phyloP scores from a whole-genome alignment of 2,113 vertebrate genomes.

The Fulica atra region DNA sequence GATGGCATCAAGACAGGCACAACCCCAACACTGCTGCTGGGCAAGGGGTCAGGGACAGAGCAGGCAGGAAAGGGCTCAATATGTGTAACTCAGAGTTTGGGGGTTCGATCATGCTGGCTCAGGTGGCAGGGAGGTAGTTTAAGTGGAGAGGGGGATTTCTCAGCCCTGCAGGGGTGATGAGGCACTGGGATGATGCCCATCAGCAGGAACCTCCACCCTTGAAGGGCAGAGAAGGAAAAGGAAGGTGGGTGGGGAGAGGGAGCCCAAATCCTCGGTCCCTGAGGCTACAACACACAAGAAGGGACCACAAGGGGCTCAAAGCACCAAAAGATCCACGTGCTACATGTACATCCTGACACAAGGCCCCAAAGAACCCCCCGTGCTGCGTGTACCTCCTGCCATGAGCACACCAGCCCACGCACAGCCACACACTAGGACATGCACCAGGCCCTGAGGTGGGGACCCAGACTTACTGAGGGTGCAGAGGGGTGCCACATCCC shows the following conservation, averaged over 20 bases:
- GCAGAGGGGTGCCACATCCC: accelerated
- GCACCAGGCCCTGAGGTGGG: accelerated
- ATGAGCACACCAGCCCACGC: accelerated
- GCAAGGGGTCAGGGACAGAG: accelerated
- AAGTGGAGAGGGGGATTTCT: not conserved
- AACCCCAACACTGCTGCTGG: not conserved
- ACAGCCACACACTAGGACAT: not conserved
- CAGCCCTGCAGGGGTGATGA: not conserved
- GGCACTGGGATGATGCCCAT: not conserved
- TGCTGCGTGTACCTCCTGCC: not conserved
- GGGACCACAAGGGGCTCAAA: not conserved
- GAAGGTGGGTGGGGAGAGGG: not conserved
- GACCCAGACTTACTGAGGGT: not conserved
- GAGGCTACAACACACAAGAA: not conserved
- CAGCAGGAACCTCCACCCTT: not conserved
- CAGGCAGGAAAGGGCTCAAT: not conserved
- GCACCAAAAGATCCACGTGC: accelerated
- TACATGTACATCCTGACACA: not conserved
- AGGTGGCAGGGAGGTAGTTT: not conserved
- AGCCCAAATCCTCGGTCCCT: not conserved
- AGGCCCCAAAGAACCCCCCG: not conserved
- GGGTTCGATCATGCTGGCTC: not conserved
- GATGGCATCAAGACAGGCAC: accelerated
- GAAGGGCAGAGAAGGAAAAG: not conserved
- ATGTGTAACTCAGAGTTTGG: not conserved